Conservation (phyloP, 2,888 invertebrate genomes). For the Nomada goodeniana region DNA sequence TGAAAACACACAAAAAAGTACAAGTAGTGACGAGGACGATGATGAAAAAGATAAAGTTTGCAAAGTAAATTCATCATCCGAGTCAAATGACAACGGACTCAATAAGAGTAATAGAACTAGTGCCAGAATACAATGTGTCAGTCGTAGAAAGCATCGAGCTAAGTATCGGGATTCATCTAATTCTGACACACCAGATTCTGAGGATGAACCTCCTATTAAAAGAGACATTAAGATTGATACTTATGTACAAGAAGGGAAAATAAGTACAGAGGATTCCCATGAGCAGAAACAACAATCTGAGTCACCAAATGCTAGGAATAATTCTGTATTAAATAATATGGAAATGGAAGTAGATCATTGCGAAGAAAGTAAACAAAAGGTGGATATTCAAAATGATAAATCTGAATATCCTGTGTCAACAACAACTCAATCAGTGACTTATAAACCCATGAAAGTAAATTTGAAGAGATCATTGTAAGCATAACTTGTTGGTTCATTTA, state of each 20-base stretch:
- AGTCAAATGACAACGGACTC: conserved; percentile 63
- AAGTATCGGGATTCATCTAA: conserved; percentile 81
- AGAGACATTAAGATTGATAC: conserved; percentile 60
- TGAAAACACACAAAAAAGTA: conserved; percentile 51
- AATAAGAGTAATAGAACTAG: conserved; percentile 58
- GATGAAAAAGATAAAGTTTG: conserved; percentile 54
- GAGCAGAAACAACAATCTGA: conserved; percentile 52
- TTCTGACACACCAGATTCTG: conserved; percentile 80
- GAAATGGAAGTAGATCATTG: conserved; percentile 66
- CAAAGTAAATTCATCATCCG: conserved; percentile 69
- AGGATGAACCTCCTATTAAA: conserved; percentile 76
- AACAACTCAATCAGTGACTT: conserved; percentile 48
- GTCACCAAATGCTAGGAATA: conserved; percentile 59
- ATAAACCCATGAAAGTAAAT: conserved; percentile 81
- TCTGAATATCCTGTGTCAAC: conserved; percentile 51
- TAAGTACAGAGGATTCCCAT: conserved; percentile 49
- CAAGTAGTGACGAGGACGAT: conserved; percentile 66
- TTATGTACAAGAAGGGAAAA: conserved; percentile 63
- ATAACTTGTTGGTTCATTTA: conserved; percentile 5
- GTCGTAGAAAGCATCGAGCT: conserved; percentile 78
- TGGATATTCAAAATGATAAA: conserved; percentile 65
- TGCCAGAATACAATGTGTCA: conserved; percentile 70
- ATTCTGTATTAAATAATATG: conserved; percentile 55
- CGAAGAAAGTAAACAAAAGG: conserved; percentile 66
- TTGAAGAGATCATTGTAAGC: conserved; percentile 83